A percentile compares a stretch with the other conserved stretches of the same genome.
phyloP scores from a whole-genome alignment of 2,888 invertebrate species.

The Schrankia costaestrigalis region DNA sequence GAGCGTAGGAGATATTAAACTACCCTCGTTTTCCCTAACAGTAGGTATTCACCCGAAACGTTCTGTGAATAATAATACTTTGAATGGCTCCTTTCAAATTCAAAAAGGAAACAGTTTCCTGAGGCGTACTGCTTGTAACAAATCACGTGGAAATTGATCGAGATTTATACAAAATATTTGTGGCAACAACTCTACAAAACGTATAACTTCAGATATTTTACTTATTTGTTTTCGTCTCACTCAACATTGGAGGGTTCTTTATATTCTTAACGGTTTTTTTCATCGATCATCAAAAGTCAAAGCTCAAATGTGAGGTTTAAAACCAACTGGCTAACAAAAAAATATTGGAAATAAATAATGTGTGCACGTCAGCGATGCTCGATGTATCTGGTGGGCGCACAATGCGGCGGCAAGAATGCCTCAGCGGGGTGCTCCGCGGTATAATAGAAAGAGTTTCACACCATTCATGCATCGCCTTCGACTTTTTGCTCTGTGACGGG shows the following conservation, averaged over 20 bases:
- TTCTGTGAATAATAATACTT: constrained; percentile 30
- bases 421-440: constrained; percentile 56
- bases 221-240: constrained; percentile 40
- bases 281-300: constrained; percentile 45
- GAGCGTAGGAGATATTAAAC: constrained; percentile 5
- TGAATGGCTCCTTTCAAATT: constrained; percentile 47
- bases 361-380: constrained; percentile 52
- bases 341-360: constrained; percentile 56
- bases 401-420: constrained; percentile 58
- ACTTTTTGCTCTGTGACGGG: constrained; percentile 54
- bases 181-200: constrained; percentile 43
- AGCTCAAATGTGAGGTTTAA: constrained; percentile 41
- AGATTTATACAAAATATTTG: constrained; percentile 62
- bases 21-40: constrained; percentile 51
- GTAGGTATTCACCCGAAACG: constrained; percentile 35
- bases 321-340: constrained; percentile 57
- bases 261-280: constrained; percentile 42
- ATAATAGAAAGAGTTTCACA: constrained; percentile 65
- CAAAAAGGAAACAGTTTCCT: constrained; percentile 49
- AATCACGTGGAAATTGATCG: constrained; percentile 53
- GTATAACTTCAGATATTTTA: constrained; percentile 31
- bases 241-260: constrained; percentile 33
- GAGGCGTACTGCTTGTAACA: constrained; percentile 33
- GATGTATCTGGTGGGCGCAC: constrained; percentile 46
- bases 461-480: constrained; percentile 58